Conservation (phyloP, 2,888 invertebrate species). For the Nipponacmea schrenckii region DNA sequence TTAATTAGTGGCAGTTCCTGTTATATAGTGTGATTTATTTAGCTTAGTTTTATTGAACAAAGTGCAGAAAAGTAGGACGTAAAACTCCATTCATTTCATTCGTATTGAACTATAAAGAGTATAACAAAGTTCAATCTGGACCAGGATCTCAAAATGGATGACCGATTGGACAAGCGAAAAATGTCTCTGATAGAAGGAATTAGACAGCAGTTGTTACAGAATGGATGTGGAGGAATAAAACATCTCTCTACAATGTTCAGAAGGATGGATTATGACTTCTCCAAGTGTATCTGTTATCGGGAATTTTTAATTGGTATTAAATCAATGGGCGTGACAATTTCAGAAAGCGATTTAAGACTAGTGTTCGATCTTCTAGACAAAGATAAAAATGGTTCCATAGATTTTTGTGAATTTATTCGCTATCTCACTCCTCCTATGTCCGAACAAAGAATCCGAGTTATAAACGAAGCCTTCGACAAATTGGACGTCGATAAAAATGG, state of each 20-base stretch:
- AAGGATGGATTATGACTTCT: constrained; percentile 49
- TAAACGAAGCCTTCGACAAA: constrained; percentile 50
- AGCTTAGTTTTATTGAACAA: too few relatives aligned
- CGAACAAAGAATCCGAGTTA: constrained; percentile 36
- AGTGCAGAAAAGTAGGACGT: background rate
- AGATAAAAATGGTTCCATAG: constrained; percentile 48
- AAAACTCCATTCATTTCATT: background rate
- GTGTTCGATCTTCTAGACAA: constrained; percentile 48
- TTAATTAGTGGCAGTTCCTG: too few relatives aligned
- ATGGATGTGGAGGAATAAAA: constrained; percentile 46
- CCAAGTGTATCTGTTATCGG: constrained; percentile 41
- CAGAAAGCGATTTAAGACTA: constrained; percentile 41
- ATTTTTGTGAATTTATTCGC: constrained; percentile 54
- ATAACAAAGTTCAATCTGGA: too few relatives aligned
- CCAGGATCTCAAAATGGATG: background rate
- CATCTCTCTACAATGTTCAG: constrained; percentile 46
- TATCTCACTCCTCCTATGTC: constrained; percentile 46
- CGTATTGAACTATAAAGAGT: too few relatives aligned
- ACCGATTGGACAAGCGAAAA: background rate
- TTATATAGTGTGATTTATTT: too few relatives aligned
- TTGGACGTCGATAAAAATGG: constrained; percentile 51
- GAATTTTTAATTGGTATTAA: constrained; percentile 49
- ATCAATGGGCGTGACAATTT: constrained; percentile 43
- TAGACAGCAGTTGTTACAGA: constrained; percentile 36
- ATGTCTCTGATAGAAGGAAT: constrained; percentile 35